These are phyloP conservation scores for Phenganax subtilis DNA, from an alignment of 92 coral and sea anemone species.

Conservation along the genomic window DNA sequence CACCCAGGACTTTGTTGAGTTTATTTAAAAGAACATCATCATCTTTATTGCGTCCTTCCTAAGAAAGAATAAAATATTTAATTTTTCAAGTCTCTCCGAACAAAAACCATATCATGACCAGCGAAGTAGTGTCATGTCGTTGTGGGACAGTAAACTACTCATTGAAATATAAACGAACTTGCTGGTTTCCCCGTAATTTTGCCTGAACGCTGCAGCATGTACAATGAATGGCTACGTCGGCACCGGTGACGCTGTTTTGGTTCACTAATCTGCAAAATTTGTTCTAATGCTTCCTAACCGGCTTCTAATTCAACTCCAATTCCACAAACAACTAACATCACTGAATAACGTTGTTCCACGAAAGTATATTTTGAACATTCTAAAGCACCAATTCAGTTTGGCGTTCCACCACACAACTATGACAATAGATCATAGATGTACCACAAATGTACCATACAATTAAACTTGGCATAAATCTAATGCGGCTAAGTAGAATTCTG, in stretches of 20 bases:
- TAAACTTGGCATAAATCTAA: too few relatives aligned
- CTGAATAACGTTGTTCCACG: too few relatives aligned
- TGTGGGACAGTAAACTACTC: background rate
- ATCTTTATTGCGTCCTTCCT: conserved; percentile 85
- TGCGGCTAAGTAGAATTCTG: too few relatives aligned
- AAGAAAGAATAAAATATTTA: background rate
- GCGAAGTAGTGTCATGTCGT: background rate
- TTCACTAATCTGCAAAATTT: background rate
- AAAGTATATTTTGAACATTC: too few relatives aligned
- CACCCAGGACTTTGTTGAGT: conserved; percentile 61
- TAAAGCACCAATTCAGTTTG: too few relatives aligned
- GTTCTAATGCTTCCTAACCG: background rate
- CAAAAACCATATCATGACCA: background rate
- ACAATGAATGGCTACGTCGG: background rate
- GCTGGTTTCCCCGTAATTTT: background rate
- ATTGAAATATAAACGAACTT: too few relatives aligned
- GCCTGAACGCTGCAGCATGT: background rate
- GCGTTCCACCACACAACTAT: too few relatives aligned
- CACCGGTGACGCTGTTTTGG: background rate
- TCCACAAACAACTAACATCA: background rate
- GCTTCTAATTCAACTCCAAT: background rate
- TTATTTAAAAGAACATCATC: conserved; percentile 61
- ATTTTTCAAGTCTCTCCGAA: too few relatives aligned
- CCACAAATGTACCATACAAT: background rate
- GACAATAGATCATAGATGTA: background rate